These are phyloP conservation scores for Xiphydria camelus DNA, from an alignment of 2,888 invertebrate species.

Conservation along the genomic window DNA sequence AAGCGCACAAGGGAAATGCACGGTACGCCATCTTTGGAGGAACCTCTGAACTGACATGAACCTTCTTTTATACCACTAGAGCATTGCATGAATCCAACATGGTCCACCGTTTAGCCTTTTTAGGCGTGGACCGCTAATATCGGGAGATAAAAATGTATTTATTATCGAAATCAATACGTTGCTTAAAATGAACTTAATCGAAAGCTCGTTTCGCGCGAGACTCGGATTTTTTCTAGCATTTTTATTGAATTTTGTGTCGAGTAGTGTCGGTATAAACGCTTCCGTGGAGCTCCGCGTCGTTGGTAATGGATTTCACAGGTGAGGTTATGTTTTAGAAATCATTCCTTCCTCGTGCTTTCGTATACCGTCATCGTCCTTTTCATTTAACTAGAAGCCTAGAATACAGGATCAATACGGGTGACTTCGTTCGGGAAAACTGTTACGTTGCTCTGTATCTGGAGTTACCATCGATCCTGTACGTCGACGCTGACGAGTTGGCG, in stretches of 20 bases:
- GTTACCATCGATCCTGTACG: conserved; percentile 47
- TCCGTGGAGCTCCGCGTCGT: conserved; percentile 33
- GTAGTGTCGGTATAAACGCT: conserved; percentile 23
- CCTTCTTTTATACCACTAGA: no score
- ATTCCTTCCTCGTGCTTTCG: no score
- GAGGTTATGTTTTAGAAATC: conserved; percentile 18
- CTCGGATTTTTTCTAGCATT: conserved; percentile 5
- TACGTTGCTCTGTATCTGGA: conserved; percentile 37
- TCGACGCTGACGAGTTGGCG: conserved; percentile 49
- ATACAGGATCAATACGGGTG: conserved; percentile 35
- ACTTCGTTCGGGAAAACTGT: conserved; percentile 35
- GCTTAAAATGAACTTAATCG: no score
- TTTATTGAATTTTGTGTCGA: conserved; percentile 1
- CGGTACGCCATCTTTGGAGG: no score
- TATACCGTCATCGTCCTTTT: conserved; percentile 4
- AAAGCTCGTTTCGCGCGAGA: no score
- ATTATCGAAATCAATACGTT: no score
- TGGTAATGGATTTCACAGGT: conserved; percentile 53
- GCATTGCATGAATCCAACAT: no score
- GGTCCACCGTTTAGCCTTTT: no score
- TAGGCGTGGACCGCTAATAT: no score
- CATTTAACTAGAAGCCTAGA: conserved; percentile 32
- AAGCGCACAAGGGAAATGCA: no score
- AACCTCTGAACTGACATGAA: no score
- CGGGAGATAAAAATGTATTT: no score